Conservation (phyloP, 2,888 invertebrate genomes). For the Petrolisthes cinctipes region DNA sequence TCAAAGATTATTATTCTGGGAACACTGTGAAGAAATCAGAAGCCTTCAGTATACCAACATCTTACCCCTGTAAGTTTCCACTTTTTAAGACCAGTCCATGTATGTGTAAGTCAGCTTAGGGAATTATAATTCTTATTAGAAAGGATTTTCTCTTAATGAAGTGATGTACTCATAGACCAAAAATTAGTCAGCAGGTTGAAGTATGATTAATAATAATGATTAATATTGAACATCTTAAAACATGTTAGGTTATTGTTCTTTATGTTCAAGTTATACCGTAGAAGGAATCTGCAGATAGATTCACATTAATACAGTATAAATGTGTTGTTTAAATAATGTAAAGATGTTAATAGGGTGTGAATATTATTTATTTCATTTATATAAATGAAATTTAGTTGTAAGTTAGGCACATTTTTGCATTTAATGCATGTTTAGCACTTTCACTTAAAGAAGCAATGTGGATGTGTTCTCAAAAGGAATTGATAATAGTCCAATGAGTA, state of each 20-base stretch:
- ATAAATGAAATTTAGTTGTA: conserved; percentile 29
- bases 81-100: conserved; percentile 9
- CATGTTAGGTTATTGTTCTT: neutral
- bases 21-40: too few relatives aligned
- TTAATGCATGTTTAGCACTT: conserved; percentile 15
- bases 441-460: neutral
- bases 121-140: conserved; percentile 3
- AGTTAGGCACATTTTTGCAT: conserved; percentile 25
- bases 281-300: neutral
- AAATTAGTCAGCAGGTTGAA: too few relatives aligned
- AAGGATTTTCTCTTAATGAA: neutral
- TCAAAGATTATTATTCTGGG: too few relatives aligned
- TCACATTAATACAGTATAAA: neutral
- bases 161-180: too few relatives aligned
- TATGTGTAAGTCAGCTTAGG: conserved; percentile 16
- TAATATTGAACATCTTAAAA: neutral
- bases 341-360: neutral
- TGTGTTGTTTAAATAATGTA: conserved; percentile 11
- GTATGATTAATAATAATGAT: too few relatives aligned
- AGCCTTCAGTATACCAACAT: too few relatives aligned
- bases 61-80: neutral
- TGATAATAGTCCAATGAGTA: neutral
- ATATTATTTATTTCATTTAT: conserved; percentile 15
- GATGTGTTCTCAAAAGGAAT: conserved; percentile 13
- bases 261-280: conserved; percentile 4